Base-by-base conservation (phyloP, 2,797 vertebrate genomes). In the Harpagifer antarcticus region DNA sequence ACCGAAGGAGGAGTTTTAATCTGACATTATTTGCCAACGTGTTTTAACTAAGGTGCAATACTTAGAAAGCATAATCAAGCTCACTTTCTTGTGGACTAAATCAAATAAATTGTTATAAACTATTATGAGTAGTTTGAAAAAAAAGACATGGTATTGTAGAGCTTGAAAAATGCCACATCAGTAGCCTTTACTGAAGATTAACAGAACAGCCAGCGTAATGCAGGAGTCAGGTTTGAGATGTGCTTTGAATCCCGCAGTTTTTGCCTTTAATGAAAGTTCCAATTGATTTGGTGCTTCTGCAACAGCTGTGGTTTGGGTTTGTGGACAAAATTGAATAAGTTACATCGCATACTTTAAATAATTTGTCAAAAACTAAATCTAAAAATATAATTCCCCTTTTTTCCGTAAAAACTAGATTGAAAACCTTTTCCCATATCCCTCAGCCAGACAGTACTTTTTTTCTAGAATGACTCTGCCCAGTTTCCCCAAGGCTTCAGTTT, bases 371-470 rank as follows among this genome's bases (percentile, higher is more conserved):
- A 84, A 85, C 66, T 57, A 79, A 75, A 69, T 79, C 74, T 79
- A 87, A 88, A 91, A 90, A 89, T 86, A 90, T 54, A 81, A 62
- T 77, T 88, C 80, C 76, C 85, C 76, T 85, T 82, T 70, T 52
- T 19, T 81, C 79, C 68, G 13, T 87, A 82, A 89, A 92, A 92
- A 86, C 56, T 75, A 89, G 67, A 85, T 49, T 1, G 14, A 80
- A 85, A 84, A 76, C 31, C 17, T 71, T 33, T 61, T 69, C 52
- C 72, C 50, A 66, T 27, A 72, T 69, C 62, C 74, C 76, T 64
- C 67, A 58, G 27, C 33, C 54, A 61, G 58, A 84, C 53, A 45
- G 56, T 61, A 20, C 60, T 44, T 66, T 48, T 17, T 57, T 72
- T 78, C 77, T 66, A 84, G 62, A 69, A 57, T 76, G 54, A 73